Evolutionary conservation across 2,888 invertebrate genomes (phyloP).

Genomic region (Tachina lurida): DNA sequence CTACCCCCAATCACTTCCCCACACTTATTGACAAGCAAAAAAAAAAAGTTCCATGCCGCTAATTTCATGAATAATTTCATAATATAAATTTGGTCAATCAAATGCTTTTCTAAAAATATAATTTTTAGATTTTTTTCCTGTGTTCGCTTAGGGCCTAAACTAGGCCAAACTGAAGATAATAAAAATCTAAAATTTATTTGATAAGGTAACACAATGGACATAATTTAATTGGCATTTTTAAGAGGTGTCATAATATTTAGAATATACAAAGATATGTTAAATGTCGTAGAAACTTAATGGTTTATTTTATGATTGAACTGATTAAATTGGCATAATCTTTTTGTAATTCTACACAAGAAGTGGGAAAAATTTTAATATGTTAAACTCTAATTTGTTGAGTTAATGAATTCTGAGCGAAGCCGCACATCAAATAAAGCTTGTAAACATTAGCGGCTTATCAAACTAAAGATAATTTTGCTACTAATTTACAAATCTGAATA

Average conservation of each 20-base stretch:
- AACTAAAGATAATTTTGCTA: not conserved
- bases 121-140: no score
- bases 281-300: not conserved
- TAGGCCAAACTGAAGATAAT: not conserved
- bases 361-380: not conserved
- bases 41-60: no score
- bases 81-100: no score
- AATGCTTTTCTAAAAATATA: no score
- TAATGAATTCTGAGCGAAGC: not conserved
- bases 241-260: conserved; percentile 7
- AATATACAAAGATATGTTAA: not conserved
- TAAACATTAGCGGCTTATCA: not conserved
- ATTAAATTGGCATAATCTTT: not conserved
- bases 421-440: not conserved
- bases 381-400: not conserved
- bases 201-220: not conserved
- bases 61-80: no score
- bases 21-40: no score
- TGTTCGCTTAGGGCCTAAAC: not conserved
- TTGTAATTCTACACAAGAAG: not conserved
- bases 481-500: no score
- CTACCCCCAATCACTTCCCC: no score
- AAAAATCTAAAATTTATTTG: not conserved
- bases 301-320: not conserved
- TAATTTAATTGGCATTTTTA: not conserved